phyloP scores from a whole-genome alignment of 2,797 vertebrate genomes.

The Odontamblyopus rebecca region DNA sequence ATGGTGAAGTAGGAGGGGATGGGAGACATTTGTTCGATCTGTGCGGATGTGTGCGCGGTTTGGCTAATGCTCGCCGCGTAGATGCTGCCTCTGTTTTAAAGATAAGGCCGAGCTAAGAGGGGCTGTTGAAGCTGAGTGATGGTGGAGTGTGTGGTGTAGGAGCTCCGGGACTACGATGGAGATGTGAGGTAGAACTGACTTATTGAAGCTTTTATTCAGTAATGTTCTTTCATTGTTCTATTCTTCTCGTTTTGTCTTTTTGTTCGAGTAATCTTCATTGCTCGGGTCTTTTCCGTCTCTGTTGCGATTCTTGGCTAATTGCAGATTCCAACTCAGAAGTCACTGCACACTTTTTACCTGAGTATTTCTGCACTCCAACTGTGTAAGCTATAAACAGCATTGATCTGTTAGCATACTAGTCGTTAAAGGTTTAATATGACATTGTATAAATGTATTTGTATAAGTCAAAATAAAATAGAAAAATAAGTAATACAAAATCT shows the following conservation, averaged over 20 bases:
- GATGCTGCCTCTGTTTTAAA: conserved; percentile 39
- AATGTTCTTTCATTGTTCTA: neutral
- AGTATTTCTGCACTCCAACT: too few relatives aligned
- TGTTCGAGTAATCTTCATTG: too few relatives aligned
- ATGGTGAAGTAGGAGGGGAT: neutral
- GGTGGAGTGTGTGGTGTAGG: conserved; percentile 56
- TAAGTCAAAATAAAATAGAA: too few relatives aligned
- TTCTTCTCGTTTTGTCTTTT: neutral
- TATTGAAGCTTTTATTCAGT: neutral
- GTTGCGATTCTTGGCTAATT: too few relatives aligned
- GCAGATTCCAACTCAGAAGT: too few relatives aligned
- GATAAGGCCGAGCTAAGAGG: conserved; percentile 49
- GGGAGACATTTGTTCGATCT: conserved; percentile 25
- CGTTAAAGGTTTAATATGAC: too few relatives aligned
- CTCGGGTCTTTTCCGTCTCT: neutral
- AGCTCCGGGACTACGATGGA: conserved; percentile 50
- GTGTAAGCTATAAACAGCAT: too few relatives aligned
- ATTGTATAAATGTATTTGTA: too few relatives aligned
- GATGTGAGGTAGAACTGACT: neutral
- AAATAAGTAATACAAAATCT: too few relatives aligned
- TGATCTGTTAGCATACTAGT: too few relatives aligned
- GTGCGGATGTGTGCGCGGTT: neutral
- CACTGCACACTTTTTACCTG: too few relatives aligned
- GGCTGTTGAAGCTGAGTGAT: conserved; percentile 36
- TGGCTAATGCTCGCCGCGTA: conserved; percentile 14